phyloP scores from a whole-genome alignment of 2,113 vertebrate species.

The Cyphomyrus plagiostoma region DNA sequence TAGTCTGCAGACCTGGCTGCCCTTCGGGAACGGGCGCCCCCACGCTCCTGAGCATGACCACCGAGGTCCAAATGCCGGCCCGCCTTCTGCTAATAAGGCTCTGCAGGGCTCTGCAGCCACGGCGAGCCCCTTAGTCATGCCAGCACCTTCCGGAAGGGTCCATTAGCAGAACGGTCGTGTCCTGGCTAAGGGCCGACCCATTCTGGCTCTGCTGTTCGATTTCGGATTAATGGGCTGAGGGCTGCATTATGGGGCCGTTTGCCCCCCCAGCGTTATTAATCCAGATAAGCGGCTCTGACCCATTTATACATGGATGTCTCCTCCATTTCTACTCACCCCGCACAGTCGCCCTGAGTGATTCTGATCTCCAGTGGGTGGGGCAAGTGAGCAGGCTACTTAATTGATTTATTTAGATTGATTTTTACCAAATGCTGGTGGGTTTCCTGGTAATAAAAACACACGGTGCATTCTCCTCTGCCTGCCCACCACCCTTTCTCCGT shows the following conservation, averaged over 20 bases:
- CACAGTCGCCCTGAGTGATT: not conserved
- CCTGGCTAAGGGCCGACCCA: not conserved
- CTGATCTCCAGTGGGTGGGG: not conserved
- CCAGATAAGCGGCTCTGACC: not conserved
- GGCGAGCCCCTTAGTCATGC: not conserved
- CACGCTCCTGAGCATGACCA: not conserved
- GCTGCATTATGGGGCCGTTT: not conserved
- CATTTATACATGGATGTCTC: not conserved
- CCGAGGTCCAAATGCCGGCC: not conserved
- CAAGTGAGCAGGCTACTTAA: not conserved
- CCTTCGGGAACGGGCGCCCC: not conserved
- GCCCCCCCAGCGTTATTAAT: not conserved
- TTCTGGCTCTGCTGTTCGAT: not conserved
- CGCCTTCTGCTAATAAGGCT: not conserved
- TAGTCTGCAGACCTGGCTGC: not conserved
- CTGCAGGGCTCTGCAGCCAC: not conserved
- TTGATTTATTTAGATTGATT: not conserved
- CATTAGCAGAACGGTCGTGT: not conserved
- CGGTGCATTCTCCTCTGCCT: not conserved
- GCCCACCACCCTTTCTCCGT: not conserved
- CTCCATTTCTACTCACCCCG: not conserved
- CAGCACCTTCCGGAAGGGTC: not conserved
- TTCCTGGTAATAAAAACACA: not conserved
- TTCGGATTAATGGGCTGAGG: not conserved
- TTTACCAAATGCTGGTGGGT: not conserved